Evolutionary conservation across 2,888 invertebrate species (phyloP).

Genomic region (Saturnia japonica): DNA sequence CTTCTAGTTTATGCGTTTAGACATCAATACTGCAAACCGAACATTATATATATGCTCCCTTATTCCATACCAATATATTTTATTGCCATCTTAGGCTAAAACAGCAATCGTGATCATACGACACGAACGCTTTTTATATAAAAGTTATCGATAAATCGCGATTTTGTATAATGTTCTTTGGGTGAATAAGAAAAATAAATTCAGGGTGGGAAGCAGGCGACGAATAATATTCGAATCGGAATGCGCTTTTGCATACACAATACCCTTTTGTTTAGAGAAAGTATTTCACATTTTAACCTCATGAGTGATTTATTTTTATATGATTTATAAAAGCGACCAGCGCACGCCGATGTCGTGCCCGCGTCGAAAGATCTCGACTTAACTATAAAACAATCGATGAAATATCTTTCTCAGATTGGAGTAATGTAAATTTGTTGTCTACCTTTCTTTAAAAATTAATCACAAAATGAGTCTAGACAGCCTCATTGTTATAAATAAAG

Average conservation of each 20-base stretch:
- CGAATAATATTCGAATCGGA: conserved; percentile 76
- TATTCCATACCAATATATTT: conserved; percentile 39
- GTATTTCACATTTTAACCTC: conserved; percentile 78
- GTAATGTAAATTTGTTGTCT: conserved; percentile 17
- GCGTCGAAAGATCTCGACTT: conserved; percentile 33
- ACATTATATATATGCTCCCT: conserved; percentile 1
- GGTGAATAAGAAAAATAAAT: conserved; percentile 62
- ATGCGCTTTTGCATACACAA: conserved; percentile 81
- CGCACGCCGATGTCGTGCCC: conserved; percentile 48
- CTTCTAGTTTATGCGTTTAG: background rate
- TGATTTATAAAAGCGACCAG: conserved; percentile 70
- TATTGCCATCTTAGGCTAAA: conserved; percentile 53
- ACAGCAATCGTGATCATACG: conserved; percentile 72
- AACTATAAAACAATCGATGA: conserved; percentile 23
- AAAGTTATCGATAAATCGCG: conserved; percentile 73
- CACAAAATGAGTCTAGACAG: conserved; percentile 4
- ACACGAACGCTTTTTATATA: conserved; percentile 71
- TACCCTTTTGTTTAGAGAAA: conserved; percentile 81
- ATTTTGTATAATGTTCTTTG: conserved; percentile 54
- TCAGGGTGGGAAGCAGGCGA: conserved; percentile 66
- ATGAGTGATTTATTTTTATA: conserved; percentile 78
- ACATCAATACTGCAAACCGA: background rate
- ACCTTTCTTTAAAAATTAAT: conserved; percentile 20
- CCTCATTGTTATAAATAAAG: conserved; percentile 1
- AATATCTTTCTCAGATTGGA: conserved; percentile 20